phyloP scores from a whole-genome alignment of 1,140 invertebrate genomes.

The Drosophila varians region DNA sequence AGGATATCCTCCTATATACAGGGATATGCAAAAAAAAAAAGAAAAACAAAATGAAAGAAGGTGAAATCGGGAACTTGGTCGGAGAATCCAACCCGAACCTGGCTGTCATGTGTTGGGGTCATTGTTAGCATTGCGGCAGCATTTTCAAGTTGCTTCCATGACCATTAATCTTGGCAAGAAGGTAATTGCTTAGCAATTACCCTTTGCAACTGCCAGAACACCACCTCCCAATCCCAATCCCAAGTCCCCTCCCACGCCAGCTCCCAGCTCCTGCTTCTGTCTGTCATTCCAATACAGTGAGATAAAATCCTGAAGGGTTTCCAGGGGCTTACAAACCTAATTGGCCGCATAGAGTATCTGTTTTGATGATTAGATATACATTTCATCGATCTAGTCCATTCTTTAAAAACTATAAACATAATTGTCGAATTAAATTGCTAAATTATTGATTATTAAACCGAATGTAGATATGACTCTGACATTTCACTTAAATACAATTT shows the following conservation, averaged over 20 bases:
- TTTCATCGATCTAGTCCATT: too few relatives aligned
- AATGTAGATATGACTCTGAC: too few relatives aligned
- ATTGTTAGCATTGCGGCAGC: slow-evolving; percentile 77
- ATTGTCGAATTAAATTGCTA: too few relatives aligned
- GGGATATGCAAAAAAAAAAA: neutral
- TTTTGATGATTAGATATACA: neutral
- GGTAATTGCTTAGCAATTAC: slow-evolving; percentile 81
- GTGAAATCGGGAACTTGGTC: slow-evolving; percentile 1
- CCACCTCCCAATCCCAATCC: slow-evolving; percentile 19
- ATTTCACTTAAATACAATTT: too few relatives aligned
- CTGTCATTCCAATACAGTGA: slow-evolving; percentile 29
- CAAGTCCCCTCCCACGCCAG: neutral
- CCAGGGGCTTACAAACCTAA: neutral
- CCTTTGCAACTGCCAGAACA: slow-evolving; percentile 47
- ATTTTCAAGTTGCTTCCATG: slow-evolving; percentile 69
- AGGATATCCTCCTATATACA: neutral
- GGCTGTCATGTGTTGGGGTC: slow-evolving; percentile 54
- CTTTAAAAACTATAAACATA: too few relatives aligned
- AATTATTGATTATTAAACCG: too few relatives aligned
- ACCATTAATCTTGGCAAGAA: slow-evolving; percentile 79
- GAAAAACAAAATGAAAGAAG: slow-evolving; percentile 5
- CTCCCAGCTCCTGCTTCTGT: neutral
- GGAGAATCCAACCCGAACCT: slow-evolving; percentile 20
- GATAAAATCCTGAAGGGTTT: slow-evolving; percentile 6
- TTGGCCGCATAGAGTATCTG: neutral